These are phyloP conservation scores for Drosophila suboccidentalis DNA, from an alignment of 2,888 invertebrate genomes.

Conservation along the genomic window DNA sequence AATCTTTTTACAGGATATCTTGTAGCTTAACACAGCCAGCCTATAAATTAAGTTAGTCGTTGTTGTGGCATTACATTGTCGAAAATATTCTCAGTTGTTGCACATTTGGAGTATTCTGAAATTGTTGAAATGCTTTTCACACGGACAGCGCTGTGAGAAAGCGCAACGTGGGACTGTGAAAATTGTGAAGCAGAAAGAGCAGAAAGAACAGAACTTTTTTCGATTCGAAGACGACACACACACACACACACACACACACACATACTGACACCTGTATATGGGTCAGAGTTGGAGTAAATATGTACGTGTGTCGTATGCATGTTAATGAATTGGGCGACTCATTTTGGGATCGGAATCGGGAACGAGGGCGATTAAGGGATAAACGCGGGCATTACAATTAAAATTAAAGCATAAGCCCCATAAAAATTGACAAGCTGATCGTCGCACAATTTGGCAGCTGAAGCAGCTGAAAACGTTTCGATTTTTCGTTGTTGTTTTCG, in stretches of 20 bases:
- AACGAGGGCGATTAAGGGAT: conserved; percentile 28
- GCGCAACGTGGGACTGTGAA: conserved; percentile 71
- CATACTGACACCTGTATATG: conserved; percentile 25
- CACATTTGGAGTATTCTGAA: conserved; percentile 59
- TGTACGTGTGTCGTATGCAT: conserved; percentile 27
- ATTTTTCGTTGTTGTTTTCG: background rate
- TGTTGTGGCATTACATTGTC: conserved; percentile 59
- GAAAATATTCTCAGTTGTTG: conserved; percentile 65
- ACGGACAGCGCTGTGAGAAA: conserved; percentile 81
- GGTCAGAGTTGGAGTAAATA: conserved; percentile 11
- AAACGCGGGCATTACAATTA: conserved; percentile 64
- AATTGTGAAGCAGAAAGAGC: conserved; percentile 27
- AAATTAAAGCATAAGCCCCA: conserved; percentile 54
- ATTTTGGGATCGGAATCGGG: conserved; percentile 22
- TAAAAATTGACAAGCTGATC: conserved; percentile 62
- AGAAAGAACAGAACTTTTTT: conserved; percentile 28
- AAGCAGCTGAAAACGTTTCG: conserved; percentile 62
- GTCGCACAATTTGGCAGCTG: conserved; percentile 52
- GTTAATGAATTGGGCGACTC: conserved; percentile 65
- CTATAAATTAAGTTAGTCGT: conserved; percentile 5
- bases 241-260: background rate
- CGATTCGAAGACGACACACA: conserved; percentile 3
- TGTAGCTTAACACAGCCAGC: background rate
- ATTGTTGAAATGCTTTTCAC: conserved; percentile 81
- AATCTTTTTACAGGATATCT: conserved; percentile 21